Evolutionary conservation across 2,797 vertebrate genomes (phyloP).

Genomic region (Tolypeutes matacus): DNA sequence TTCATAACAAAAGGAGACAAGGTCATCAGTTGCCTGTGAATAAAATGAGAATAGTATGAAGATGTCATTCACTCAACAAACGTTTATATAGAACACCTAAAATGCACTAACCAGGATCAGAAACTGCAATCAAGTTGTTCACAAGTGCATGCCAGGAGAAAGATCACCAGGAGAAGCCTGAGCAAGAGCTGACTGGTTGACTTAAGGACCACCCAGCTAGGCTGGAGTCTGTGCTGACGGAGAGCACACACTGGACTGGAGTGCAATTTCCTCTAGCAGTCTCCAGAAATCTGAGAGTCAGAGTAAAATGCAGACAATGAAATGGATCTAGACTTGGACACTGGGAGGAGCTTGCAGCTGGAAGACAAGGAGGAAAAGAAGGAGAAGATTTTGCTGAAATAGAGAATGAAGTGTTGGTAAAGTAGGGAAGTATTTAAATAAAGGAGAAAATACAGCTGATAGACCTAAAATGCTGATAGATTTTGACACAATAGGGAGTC

Average conservation of each 20-base stretch:
- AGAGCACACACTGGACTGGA: no score
- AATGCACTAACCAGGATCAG: not conserved
- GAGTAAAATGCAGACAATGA: not conserved
- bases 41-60: not conserved
- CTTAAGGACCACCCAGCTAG: not conserved
- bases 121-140: not conserved
- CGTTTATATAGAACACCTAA: not conserved
- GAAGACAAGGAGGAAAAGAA: not conserved
- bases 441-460: not conserved
- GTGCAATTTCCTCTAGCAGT: not conserved
- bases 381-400: not conserved
- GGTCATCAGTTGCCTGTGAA: not conserved
- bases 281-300: not conserved
- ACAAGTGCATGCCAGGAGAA: not conserved
- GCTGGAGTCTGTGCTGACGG: not conserved
- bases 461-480: not conserved
- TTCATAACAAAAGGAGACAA: not conserved
- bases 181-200: not conserved
- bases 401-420: not conserved
- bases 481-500: not conserved
- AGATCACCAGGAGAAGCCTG: not conserved
- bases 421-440: not conserved
- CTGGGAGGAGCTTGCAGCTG: not conserved
- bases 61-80: not conserved
- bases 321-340: not conserved